These are phyloP conservation scores for Drosophila bocki DNA, from an alignment of 1,140 invertebrate species.

Conservation along the genomic window DNA sequence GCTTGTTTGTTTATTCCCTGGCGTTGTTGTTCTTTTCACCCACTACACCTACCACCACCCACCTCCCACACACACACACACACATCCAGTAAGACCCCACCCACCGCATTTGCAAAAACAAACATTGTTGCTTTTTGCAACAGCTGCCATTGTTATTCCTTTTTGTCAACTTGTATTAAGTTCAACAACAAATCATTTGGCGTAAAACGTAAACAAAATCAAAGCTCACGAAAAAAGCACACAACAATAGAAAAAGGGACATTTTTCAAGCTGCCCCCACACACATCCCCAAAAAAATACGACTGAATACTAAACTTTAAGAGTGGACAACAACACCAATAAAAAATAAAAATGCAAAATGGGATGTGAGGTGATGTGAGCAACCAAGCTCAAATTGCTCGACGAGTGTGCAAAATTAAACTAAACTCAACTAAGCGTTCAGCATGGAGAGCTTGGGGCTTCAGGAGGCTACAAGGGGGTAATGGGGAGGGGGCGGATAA, in stretches of 20 bases:
- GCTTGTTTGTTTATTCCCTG: constrained; percentile 64
- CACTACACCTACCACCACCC: not conserved
- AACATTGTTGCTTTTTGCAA: constrained; percentile 74
- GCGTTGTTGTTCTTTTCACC: constrained; percentile 57
- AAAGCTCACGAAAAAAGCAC: constrained; percentile 58
- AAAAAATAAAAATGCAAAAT: constrained; percentile 45
- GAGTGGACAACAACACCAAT: not conserved
- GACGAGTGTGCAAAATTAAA: constrained; percentile 68
- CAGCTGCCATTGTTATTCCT: constrained; percentile 75
- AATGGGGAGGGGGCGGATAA: not conserved
- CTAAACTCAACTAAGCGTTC: constrained; percentile 68
- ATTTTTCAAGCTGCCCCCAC: constrained; percentile 42
- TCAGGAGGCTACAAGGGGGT: not conserved
- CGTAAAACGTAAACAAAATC: constrained; percentile 80
- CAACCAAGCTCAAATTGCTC: constrained; percentile 57
- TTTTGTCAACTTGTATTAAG: constrained; percentile 78
- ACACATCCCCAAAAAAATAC: constrained; percentile 10
- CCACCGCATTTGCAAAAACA: constrained; percentile 9
- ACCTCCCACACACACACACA: not conserved
- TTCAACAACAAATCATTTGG: constrained; percentile 82
- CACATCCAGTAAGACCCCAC: not conserved
- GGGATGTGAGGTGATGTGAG: constrained; percentile 27
- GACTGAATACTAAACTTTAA: constrained; percentile 13
- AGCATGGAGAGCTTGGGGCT: constrained; percentile 10
- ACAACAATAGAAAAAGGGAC: constrained; percentile 48